Conservation (phyloP, 2,888 invertebrate species). For the Luperina testacea region DNA sequence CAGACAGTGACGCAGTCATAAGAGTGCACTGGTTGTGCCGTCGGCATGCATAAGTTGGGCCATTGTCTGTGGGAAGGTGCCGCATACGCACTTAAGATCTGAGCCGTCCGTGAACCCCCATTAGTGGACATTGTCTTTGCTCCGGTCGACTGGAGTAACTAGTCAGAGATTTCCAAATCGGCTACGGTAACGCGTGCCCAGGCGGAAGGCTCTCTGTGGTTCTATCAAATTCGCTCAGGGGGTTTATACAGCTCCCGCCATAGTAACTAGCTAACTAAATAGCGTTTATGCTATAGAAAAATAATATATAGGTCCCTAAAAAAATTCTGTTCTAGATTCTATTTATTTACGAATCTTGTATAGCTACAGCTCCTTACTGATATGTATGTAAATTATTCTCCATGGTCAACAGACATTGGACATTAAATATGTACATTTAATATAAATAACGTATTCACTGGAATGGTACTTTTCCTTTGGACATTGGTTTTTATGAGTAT, state of each 20-base stretch:
- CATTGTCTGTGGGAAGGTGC: too few species aligned
- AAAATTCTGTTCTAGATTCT: not conserved
- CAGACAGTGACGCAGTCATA: not conserved
- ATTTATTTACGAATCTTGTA: conserved; percentile 18
- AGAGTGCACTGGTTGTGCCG: not conserved
- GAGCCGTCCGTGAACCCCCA: not conserved
- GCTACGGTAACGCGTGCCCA: not conserved
- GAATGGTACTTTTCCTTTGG: conserved; percentile 16
- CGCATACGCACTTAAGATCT: not conserved
- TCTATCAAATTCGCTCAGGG: not conserved
- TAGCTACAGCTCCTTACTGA: not conserved
- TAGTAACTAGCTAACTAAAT: too few species aligned
- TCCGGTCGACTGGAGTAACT: not conserved
- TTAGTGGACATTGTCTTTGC: not conserved
- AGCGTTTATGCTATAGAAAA: too few species aligned
- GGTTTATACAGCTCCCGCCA: not conserved
- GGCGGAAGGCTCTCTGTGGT: not conserved
- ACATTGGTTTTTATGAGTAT: not conserved
- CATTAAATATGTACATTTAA: conserved; percentile 44
- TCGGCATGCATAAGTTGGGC: not conserved
- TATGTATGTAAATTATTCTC: conserved; percentile 50
- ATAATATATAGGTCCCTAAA: not conserved
- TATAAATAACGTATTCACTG: conserved; percentile 20
- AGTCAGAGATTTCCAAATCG: not conserved
- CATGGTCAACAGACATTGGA: conserved; percentile 33